Evolutionary conservation across 2,113 vertebrate genomes (phyloP), one percentile per base, ranked within the genome.

Genomic region (Chlorodrepanis virens): DNA sequence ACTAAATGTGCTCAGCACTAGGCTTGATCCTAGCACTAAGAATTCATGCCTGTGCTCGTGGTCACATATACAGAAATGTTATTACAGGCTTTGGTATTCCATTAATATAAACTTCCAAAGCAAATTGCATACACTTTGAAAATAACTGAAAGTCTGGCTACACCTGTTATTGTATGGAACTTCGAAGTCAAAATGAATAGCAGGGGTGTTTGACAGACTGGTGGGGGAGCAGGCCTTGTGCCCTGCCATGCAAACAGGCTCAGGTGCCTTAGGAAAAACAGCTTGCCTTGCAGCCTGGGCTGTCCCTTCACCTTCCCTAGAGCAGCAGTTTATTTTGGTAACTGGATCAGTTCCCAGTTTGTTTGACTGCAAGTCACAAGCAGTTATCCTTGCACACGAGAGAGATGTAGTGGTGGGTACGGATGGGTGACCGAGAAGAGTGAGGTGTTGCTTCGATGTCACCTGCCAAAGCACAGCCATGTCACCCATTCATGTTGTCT

Each of bases 351-450:
- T 29, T 53, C 28, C 28, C 52, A 65, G 19, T 57, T 69, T 53
- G 54, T 12, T n/a, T 69, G 40, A 61, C 67, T 76, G 39, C 28
- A 53, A 45, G 8, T 78, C 50, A n/a, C 25, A 53, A 31, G 37
- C n/a, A 56, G 14, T 6, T 80, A 53, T 68, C 59, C 54, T 74
- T 0, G 0, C 14, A 22, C n/a, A 31, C 6, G 9, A 22, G 37
- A 56, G 33, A 31, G 12, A 1, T 31, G 56, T 27, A 17, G n/a
- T 35, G 24, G 14, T 69, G 53, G 56, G 15, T 45, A 42, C 14
- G 11, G 39, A 12, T 27, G 25, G 16, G 14, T 42, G 39, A 16
- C 16, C 0, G 0, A 35, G 21, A 56, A 6, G 8, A n/a, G 15
- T 5, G 27, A 87, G 8, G 5, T n/a, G n/a, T 35, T 11, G 1